Conservation (phyloP, 35 echinoderm and acorn worm genomes). For the Strongylocentrotus purpuratus region DNA sequence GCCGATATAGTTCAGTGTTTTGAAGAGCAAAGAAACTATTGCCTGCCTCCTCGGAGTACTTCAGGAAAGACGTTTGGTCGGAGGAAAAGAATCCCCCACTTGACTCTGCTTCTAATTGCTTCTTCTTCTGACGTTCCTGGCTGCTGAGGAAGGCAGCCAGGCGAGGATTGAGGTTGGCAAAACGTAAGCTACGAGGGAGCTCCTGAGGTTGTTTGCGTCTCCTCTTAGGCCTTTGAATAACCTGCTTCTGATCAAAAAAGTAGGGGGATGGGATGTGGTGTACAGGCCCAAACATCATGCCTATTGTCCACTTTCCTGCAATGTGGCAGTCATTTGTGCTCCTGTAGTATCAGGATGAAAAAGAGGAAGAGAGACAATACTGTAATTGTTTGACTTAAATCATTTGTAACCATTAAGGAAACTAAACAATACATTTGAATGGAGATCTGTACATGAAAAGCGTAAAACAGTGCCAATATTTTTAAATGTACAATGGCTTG, state of each 20-base stretch:
- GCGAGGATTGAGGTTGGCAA: conserved; percentile 90
- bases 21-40: conserved; percentile 63
- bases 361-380: neutral
- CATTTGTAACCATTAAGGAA: no score
- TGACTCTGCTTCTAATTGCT: conserved; percentile 56
- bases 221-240: conserved; percentile 70
- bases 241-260: conserved; percentile 86
- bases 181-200: conserved; percentile 82
- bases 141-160: conserved; percentile 89
- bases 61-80: neutral
- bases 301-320: neutral
- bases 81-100: conserved; percentile 53
- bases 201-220: conserved; percentile 76
- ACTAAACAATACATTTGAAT: no score
- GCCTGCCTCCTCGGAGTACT: conserved; percentile 53
- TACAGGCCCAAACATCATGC: conserved; percentile 19
- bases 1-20: conserved; percentile 55
- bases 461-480: no score
- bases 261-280: neutral
- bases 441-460: no score
- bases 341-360: neutral
- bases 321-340: neutral
- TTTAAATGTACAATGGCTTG: no score
- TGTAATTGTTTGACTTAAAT: neutral
- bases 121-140: conserved; percentile 83